Evolutionary conservation across 2,888 invertebrate species (phyloP).

Genomic region (Harmothoe impar): DNA sequence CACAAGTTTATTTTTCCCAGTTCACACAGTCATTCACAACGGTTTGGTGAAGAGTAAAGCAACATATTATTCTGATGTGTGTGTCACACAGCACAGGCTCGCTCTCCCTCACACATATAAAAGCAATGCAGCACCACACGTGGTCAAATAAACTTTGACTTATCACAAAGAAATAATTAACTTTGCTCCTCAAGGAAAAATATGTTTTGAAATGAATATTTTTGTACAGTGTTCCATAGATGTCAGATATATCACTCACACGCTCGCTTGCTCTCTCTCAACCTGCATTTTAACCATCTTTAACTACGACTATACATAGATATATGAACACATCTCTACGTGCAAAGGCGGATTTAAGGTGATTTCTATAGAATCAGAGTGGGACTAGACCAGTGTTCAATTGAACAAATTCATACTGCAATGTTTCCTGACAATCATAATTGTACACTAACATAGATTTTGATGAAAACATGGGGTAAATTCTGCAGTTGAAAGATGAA

Average conservation of each 20-base stretch:
- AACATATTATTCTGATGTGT: conserved; percentile 59
- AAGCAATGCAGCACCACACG: conserved; percentile 59
- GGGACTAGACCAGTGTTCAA: background rate
- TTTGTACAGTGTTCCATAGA: conserved; percentile 38
- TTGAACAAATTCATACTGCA: background rate
- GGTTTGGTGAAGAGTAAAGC: conserved; percentile 59
- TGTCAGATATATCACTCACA: background rate
- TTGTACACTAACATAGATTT: background rate
- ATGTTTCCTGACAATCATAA: background rate
- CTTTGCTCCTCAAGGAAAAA: conserved; percentile 51
- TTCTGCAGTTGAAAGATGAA: background rate
- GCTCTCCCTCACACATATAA: conserved; percentile 53
- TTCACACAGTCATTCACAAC: conserved; percentile 63
- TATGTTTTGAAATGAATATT: conserved; percentile 35
- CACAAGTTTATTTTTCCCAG: conserved; percentile 54
- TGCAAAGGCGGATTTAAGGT: background rate
- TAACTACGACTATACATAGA: conserved; percentile 44
- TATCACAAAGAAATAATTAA: conserved; percentile 57
- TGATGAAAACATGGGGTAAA: background rate
- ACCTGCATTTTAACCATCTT: background rate
- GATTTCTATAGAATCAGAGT: background rate
- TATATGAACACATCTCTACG: conserved; percentile 37
- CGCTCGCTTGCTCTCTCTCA: background rate
- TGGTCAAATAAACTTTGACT: conserved; percentile 51
- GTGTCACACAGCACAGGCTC: conserved; percentile 38